Base-by-base conservation (phyloP, 2,113 vertebrate species). In the Passer domesticus region DNA sequence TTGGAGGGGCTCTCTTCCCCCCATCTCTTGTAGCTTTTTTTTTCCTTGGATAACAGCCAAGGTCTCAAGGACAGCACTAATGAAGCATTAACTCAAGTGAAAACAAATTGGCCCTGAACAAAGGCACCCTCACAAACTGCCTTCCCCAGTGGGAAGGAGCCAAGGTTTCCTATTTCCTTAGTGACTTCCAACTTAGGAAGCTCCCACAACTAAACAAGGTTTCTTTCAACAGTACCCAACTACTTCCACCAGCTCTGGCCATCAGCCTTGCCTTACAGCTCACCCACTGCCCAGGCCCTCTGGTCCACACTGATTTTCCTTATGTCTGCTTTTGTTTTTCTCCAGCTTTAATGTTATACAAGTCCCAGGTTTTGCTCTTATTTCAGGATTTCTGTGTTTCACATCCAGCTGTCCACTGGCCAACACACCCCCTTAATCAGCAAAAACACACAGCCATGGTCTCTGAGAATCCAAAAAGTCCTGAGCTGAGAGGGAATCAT, bases 71-170 rank as follows among this genome's bases (percentile, higher is more conserved):
- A 55, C 76, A 92, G 58, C 81, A 78, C 60, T 96, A 94, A 91
- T 94, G 95, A 94, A 97, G 96, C 77, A 79, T 85, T 79, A 90
- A 92, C 81, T 95, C 83, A 73, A 97, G 80, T 74, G 94, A 97
- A 96, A 98, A 97, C 89, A 94, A 97, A 97, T 9, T 94, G 76
- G 76, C 82, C 90, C 76, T 33, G 93, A 96, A 96, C 95, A 95
- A 95, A 92, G 73, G 41, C 23, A 20, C 16, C 39, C 60, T 87
- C 56, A 83, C 83, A 76, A 33, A 19, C 39, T 46, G 85, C 82
- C 87, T 94, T 62, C 70, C 89, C 83, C 67, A 92, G 21, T 49
- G 27, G 17, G 83, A 68, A 52, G 87, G 39, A 96, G 92, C 92
- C 92, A 78, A 85, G 68, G 66, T 85, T 96, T 96, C 92, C 59